A percentile compares a stretch with the other conserved stretches of the same genome.
Evolutionary conservation across 2,888 invertebrate species (phyloP).

Genomic region (Synergus itoensis): DNA sequence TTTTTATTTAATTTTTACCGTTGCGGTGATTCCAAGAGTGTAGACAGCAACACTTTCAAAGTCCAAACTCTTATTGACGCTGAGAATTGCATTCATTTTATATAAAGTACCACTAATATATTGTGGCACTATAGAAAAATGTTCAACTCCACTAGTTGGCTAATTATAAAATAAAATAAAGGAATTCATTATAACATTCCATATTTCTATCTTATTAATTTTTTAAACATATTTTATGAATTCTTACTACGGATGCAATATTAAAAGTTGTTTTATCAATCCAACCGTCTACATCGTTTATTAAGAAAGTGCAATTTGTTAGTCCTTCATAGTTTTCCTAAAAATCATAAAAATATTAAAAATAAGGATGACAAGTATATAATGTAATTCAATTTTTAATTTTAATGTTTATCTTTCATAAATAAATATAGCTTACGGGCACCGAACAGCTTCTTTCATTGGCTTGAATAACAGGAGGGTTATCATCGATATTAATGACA

Average conservation of each 20-base stretch:
- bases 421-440: slow-evolving; percentile 73
- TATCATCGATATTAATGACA: slow-evolving; percentile 81
- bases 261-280: slow-evolving; percentile 50
- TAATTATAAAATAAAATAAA: slow-evolving; percentile 10
- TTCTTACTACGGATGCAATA: slow-evolving; percentile 52
- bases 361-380: slow-evolving; percentile 6
- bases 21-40: slow-evolving; percentile 80
- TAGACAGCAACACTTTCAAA: slow-evolving; percentile 79
- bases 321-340: slow-evolving; percentile 61
- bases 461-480: slow-evolving; percentile 78
- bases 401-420: too few relatives aligned
- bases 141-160: slow-evolving; percentile 49
- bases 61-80: slow-evolving; percentile 63
- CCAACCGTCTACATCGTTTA: slow-evolving; percentile 62
- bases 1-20: slow-evolving; percentile 70
- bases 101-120: slow-evolving; percentile 33
- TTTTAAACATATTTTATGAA: slow-evolving; percentile 3
- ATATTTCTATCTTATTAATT: slow-evolving; percentile 7
- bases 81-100: slow-evolving; percentile 54
- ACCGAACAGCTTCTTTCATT: slow-evolving; percentile 76
- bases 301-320: slow-evolving; percentile 58
- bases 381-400: background rate
- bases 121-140: slow-evolving; percentile 48
- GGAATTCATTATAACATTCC: background rate
- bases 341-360: slow-evolving; percentile 47